Conservation (phyloP, 2,113 vertebrate species). For the Stegostoma tigrinum region DNA sequence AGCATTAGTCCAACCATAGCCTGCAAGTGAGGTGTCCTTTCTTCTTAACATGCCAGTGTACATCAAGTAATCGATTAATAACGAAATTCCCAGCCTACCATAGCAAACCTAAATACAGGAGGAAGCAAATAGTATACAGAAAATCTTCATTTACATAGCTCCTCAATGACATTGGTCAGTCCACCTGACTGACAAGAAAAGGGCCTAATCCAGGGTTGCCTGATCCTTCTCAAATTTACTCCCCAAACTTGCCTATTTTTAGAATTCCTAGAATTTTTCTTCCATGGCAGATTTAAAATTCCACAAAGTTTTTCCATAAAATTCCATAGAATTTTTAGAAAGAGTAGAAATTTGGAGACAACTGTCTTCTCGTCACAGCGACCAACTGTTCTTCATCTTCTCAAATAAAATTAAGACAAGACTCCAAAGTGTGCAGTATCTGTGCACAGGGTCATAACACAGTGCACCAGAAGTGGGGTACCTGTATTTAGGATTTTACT, state of each 20-base stretch:
- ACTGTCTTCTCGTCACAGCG: not conserved
- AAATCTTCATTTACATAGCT: not conserved
- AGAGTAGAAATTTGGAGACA: not conserved
- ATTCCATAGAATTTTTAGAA: too few species aligned
- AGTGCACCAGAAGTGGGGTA: too few species aligned
- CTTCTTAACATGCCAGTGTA: not conserved
- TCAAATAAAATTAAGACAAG: not conserved
- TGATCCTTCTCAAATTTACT: not conserved
- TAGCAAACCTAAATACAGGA: not conserved
- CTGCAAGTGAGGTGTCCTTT: not conserved
- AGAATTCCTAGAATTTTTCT: too few species aligned
- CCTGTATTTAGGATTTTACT: too few species aligned
- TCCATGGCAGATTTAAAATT: too few species aligned
- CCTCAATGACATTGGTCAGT: not conserved
- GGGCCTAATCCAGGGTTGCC: not conserved
- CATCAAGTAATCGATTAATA: not conserved
- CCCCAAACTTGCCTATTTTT: not conserved
- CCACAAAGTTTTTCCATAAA: too few species aligned
- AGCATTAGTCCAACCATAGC: not conserved
- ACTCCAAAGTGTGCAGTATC: too few species aligned
- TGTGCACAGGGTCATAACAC: too few species aligned
- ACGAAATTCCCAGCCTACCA: not conserved
- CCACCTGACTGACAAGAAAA: not conserved
- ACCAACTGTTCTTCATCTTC: not conserved
- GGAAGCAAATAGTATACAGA: not conserved